These are phyloP conservation scores for Carcharodon carcharias DNA, from an alignment of 2,797 vertebrate genomes.

Conservation along the genomic window DNA sequence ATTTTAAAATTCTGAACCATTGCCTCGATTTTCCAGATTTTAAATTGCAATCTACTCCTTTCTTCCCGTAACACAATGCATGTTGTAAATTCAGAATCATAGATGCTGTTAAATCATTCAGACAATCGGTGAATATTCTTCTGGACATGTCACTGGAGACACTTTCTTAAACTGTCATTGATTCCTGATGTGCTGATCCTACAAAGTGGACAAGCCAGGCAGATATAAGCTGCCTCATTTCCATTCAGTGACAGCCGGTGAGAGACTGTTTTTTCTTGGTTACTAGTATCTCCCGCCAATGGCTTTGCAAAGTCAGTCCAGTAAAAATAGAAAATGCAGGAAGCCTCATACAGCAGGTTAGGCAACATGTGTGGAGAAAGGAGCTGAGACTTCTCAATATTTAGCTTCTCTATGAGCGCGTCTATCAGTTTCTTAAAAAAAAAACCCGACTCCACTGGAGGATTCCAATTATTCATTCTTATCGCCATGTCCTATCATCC, in stretches of 20 bases:
- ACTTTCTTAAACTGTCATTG: not conserved
- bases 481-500: not conserved
- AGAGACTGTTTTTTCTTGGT: not conserved
- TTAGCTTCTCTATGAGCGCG: not conserved
- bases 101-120: not conserved
- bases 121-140: not conserved
- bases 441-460: not conserved
- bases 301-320: not conserved
- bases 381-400: not conserved
- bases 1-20: not conserved
- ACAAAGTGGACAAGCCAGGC: not conserved
- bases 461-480: not conserved
- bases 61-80: not conserved
- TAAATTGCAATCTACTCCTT: not conserved
- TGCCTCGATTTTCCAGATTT: not conserved
- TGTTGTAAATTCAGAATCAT: not conserved
- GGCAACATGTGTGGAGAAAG: not conserved
- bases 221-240: not conserved
- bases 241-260: not conserved
- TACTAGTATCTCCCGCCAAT: not conserved
- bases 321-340: not conserved
- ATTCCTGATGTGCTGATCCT: not conserved
- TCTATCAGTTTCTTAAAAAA: not conserved
- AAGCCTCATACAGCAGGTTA: not conserved
- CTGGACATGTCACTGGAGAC: not conserved